Percentiles rank a stretch among this genome's conserved stretches.
These are phyloP conservation scores for Tetanocera ferruginea DNA, from an alignment of 2,888 invertebrate species.

Conservation along the genomic window DNA sequence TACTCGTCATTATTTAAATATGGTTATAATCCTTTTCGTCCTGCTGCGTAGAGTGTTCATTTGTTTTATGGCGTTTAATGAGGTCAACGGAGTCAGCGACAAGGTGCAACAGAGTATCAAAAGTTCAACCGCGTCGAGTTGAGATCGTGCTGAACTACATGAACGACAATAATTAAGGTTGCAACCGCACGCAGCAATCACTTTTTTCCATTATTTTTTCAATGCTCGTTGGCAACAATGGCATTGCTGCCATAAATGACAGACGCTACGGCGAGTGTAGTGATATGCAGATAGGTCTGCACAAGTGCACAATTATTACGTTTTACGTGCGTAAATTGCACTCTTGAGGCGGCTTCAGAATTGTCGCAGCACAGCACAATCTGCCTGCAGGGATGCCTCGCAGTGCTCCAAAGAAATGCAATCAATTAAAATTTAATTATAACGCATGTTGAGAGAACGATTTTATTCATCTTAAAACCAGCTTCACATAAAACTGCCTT, in stretches of 20 bases:
- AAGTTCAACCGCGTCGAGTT: not conserved
- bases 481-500: not conserved
- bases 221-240: not conserved
- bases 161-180: not conserved
- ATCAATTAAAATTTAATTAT: constrained; percentile 13
- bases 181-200: not conserved
- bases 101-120: too few relatives aligned
- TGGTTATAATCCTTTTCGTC: too few relatives aligned
- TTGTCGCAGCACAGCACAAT: not conserved
- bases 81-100: not conserved
- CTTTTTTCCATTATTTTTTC: not conserved
- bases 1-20: too few relatives aligned
- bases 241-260: not conserved
- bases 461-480: too few relatives aligned
- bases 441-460: not conserved
- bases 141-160: not conserved
- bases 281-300: not conserved
- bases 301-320: constrained; percentile 17
- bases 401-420: not conserved
- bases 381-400: not conserved
- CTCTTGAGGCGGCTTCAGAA: constrained; percentile 3
- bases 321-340: constrained; percentile 19
- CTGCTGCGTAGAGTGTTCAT: too few relatives aligned
- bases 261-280: too few relatives aligned
- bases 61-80: not conserved